Evolutionary conservation across 2,113 vertebrate genomes (phyloP), one percentile per base, ranked within the genome.

Genomic region (Nyctereutes procyonoides): DNA sequence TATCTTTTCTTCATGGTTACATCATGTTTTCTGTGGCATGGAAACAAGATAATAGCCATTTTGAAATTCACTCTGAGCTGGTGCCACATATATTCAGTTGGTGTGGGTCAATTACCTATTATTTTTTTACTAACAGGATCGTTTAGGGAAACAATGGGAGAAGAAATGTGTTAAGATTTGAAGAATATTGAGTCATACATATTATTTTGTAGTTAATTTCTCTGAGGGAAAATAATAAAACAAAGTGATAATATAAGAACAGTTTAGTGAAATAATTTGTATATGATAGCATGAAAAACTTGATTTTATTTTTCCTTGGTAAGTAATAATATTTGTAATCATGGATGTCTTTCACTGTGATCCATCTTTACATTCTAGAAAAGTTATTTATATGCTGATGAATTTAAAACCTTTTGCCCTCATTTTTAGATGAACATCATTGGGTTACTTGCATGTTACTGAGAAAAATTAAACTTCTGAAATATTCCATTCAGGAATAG

Each of bases 351-450:
- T 98, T 87, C 96, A 80, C 87, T 97, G 58, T 82, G 90, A 90
- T 98, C 83, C 58, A 98, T 38, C 63, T 96, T 93, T 88, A 98
- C 90, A 89, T 92, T 43, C 48, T 73, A 88, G 60, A 95, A 97
- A 97, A 98, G 63, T 94, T 12, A 97, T 98, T 96, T 98, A 84
- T 96, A 96, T 98, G 55, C 71, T 96, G 62, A 96, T 97, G 92
- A 96, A 98, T 98, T 96, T 96, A 98, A 95, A 55, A 98, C 14
- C 15, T 96, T 90, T 96, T 95, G 95, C 92, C 32, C 24, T 98
- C 1, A 20, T 48, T 67, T 98, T 98, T 96, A 1, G 4, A 48
- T 76, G 88, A 95, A 90, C 86, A 30, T 92, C 89, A 90, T 69
- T n/a, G 92, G 0, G 55, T 92, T 98, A 93, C 93, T 93, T 53